Base-by-base conservation (phyloP, 1,140 invertebrate species). In the Chelonus insularis region DNA sequence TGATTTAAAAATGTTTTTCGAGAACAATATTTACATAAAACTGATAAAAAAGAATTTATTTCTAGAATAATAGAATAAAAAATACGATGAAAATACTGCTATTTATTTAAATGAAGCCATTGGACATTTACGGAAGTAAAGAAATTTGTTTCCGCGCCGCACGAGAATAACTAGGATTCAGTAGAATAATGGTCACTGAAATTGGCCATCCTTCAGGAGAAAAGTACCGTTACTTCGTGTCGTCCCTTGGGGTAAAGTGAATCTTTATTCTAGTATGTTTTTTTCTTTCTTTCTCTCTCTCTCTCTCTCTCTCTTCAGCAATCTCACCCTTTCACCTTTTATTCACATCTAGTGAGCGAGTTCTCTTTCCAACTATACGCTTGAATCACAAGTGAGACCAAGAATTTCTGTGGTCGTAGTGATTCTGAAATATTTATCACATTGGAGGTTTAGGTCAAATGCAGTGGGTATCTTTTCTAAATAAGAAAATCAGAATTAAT, bases 191-290 rank as follows among this genome's bases (percentile, higher is more conserved):
- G 58, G 47, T 60, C 58, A 60, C 48, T 60, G 58, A 52, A 52
- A 60, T 60, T 60, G 58, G 48, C 58, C 34, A 60, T 60, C 36
- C 58, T 51, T 61, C 58, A 60, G 25, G 52, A 54, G 41, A 55
- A 36, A 58, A 36, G 57, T 39, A 45, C 25, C 20, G 37, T 45
- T 45, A 20, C 32, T 25, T 45, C 43, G 23, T 62, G 18, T 37
- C 8, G 14, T 39, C 59, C 41, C 47, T 59, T 25, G 34, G 43
- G 52, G 48, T 60, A 36, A 41, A 43, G 63, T 29, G 54, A 59
- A 64, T 48, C 51, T 45, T 41, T 29, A 51, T 39, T 57, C 34
- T 29, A 37, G 6, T 29, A 16, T 34, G 25, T 32, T 8, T 61
- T 32, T 60, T 12, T 18, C 14, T 54, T 29, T 6, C 4, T 6